Base-by-base conservation (phyloP, 2,113 vertebrate species). In the Alouatta palliata region DNA sequence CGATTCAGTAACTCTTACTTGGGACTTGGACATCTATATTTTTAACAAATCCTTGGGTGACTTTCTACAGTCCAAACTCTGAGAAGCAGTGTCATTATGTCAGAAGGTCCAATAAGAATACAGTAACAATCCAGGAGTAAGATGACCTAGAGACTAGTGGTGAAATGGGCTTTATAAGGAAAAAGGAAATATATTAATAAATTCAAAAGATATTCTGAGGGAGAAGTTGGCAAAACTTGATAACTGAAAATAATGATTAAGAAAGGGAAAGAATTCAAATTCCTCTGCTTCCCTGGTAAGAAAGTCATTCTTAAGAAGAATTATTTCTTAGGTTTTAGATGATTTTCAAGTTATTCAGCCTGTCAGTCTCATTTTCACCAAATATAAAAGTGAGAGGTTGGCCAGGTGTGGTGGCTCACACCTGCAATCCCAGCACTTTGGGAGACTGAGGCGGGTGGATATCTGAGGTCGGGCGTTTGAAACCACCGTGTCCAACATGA, bases 211-310 rank as follows among this genome's bases (percentile, higher is more conserved):
- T 56, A 90, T 47, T n/a, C 30, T 68, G 40, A 95, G 77, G n/a
- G n/a, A 76, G 43, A 77, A 87, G 86, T 8, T 75, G 73, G 64
- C 82, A 95, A 95, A 95, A 93, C 10, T 8, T 84, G 90, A 68
- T 13, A 90, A 58, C 20, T n/a, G 45, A 56, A 86, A 91, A 77
- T 27, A 81, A 77, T 6, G 37, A 75, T 58, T 87, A 90, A 91
- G 52, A 49, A 96, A 87, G 32, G 20, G 25, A 80, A 89, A 86
- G 93, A 87, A 77, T n/a, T 58, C 37, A 70, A 56, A 45, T 68
- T 66, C 10, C 27, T 77, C 64, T 76, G n/a, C 45, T 45, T 13
- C 52, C 20, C n/a, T 91, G 56, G n/a, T 35, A 90, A 81, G 77
- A 95, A 93, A 37, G 71, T 32, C 25, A 32, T 25, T 91, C 47